phyloP scores from a whole-genome alignment of 2,113 vertebrate genomes.

The Siniperca chuatsi region DNA sequence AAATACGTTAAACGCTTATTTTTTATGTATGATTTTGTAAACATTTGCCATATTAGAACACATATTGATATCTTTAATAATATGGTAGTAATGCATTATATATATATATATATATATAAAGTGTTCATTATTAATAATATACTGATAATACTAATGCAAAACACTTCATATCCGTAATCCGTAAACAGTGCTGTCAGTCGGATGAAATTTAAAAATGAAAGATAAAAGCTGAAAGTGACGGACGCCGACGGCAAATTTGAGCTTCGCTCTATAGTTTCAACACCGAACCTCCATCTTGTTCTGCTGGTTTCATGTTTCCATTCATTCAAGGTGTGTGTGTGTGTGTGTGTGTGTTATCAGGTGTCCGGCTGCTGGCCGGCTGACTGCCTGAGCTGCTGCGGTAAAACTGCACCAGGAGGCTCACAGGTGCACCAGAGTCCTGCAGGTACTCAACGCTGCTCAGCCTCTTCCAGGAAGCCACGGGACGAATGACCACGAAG shows the following conservation, averaged over 20 bases:
- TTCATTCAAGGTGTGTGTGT: conserved; percentile 16
- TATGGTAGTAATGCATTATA: no score
- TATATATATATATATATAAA: no score
- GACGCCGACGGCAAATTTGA: neutral
- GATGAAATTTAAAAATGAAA: neutral
- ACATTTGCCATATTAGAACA: no score
- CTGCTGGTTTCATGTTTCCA: conserved; percentile 40
- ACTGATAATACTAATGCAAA: no score
- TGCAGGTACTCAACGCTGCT: no score
- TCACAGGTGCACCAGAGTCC: neutral
- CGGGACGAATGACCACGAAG: no score
- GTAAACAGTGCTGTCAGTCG: neutral
- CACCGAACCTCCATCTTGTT: neutral
- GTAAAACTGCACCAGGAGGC: conserved; percentile 78
- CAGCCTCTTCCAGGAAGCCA: no score
- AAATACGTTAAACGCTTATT: no score
- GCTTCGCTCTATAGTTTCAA: neutral
- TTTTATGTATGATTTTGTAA: no score
- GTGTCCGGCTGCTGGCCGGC: conserved; percentile 26
- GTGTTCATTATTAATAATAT: no score
- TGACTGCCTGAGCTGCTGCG: conserved; percentile 48
- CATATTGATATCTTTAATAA: no score
- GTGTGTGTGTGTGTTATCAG: conserved; percentile 13
- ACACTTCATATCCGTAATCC: neutral
- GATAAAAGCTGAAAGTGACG: neutral